phyloP scores from a whole-genome alignment of 2,797 vertebrate genomes.

The Cottoperca gobio region DNA sequence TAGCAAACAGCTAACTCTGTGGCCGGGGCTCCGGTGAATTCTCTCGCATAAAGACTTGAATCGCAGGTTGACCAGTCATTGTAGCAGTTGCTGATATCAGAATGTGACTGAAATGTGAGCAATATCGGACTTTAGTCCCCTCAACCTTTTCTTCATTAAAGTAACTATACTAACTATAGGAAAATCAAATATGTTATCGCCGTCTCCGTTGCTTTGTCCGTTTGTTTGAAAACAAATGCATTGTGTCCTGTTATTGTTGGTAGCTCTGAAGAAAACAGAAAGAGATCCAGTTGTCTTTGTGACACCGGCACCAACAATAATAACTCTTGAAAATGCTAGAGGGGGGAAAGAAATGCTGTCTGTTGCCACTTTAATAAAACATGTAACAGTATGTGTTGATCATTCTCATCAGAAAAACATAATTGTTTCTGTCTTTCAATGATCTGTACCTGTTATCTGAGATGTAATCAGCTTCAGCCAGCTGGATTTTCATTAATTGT shows the following conservation, averaged over 20 bases:
- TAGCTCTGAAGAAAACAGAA: too few relatives aligned
- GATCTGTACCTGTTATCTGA: neutral
- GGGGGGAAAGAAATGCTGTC: too few relatives aligned
- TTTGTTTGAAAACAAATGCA: too few relatives aligned
- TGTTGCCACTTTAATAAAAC: neutral
- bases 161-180: too few relatives aligned
- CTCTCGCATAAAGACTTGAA: constrained; percentile 52
- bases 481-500: neutral
- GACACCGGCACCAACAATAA: too few relatives aligned
- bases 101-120: constrained; percentile 25
- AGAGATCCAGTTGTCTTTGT: too few relatives aligned
- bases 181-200: too few relatives aligned
- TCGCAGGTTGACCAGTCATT: constrained; percentile 43
- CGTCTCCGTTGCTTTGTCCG: too few relatives aligned
- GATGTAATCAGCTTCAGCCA: constrained; percentile 1
- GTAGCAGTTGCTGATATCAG: constrained; percentile 45
- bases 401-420: constrained; percentile 9
- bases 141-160: neutral
- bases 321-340: too few relatives aligned
- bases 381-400: neutral
- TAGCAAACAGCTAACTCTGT: constrained; percentile 58
- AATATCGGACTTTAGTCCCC: neutral
- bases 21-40: constrained; percentile 35
- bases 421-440: neutral
- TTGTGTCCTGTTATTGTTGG: too few relatives aligned